phyloP scores from a whole-genome alignment of 2,888 invertebrate genomes.

The Adela reaumurella region DNA sequence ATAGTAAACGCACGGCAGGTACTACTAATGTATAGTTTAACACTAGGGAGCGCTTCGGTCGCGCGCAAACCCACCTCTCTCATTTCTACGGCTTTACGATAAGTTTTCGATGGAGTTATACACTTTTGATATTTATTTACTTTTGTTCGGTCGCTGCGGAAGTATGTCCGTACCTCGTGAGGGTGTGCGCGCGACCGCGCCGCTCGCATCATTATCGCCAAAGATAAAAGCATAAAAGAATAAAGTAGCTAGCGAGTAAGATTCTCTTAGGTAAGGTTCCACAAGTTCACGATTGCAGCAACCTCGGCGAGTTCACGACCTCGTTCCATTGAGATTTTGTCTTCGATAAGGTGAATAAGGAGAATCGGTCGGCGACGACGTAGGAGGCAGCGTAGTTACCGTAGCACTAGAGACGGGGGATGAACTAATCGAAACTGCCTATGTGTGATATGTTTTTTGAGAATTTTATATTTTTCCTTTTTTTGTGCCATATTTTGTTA shows the following conservation, averaged over 20 bases:
- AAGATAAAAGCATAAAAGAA: background rate
- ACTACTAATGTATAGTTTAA: background rate
- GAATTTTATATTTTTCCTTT: background rate
- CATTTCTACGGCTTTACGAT: background rate
- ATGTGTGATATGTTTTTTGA: constrained; percentile 18
- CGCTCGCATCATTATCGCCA: background rate
- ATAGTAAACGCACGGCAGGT: background rate
- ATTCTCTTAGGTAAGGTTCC: background rate
- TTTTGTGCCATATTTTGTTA: background rate
- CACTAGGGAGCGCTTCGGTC: background rate
- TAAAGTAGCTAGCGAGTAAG: background rate
- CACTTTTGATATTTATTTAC: background rate
- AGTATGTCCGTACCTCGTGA: background rate
- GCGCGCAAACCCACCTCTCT: background rate
- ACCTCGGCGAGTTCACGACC: too few relatives aligned
- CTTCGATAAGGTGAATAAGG: too few relatives aligned
- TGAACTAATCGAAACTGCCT: constrained; percentile 24
- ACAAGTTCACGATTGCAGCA: too few relatives aligned
- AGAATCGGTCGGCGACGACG: too few relatives aligned
- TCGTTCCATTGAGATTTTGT: too few relatives aligned
- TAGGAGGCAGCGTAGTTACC: background rate
- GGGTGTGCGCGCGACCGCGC: background rate
- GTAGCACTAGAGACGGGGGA: constrained; percentile 6
- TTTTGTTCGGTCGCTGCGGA: background rate
- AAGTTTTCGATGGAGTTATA: background rate